phyloP scores from a whole-genome alignment of 2,888 invertebrate genomes.

The Cloeon dipterum region DNA sequence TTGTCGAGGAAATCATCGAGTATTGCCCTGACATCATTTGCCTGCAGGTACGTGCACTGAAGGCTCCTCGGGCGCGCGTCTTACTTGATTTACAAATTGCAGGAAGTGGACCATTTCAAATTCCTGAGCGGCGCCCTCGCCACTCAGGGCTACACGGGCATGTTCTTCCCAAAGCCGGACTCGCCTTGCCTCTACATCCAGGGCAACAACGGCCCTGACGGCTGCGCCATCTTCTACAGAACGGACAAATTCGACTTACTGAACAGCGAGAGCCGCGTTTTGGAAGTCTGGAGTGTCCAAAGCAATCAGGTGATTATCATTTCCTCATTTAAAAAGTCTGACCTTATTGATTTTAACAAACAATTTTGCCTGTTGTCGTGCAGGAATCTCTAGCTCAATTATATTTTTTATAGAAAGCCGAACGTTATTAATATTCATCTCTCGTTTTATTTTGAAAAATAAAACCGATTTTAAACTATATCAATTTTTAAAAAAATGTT shows the following conservation, averaged over 20 bases:
- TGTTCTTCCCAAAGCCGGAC: conserved; percentile 52
- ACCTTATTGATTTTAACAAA: too few relatives aligned
- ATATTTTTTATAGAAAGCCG: too few relatives aligned
- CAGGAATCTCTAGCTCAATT: too few relatives aligned
- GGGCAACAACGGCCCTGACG: conserved; percentile 53
- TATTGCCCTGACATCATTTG: conserved; percentile 46
- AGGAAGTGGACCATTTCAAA: conserved; percentile 56
- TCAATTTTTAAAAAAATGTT: not conserved
- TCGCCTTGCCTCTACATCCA: conserved; percentile 49
- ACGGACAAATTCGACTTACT: conserved; percentile 34
- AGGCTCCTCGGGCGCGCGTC: too few relatives aligned
- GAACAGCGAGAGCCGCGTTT: conserved; percentile 28
- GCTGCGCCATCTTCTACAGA: conserved; percentile 51
- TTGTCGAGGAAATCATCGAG: conserved; percentile 44
- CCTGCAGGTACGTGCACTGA: conserved; percentile 28
- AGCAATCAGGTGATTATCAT: conserved; percentile 34
- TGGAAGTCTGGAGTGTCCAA: conserved; percentile 49
- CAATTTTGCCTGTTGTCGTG: too few relatives aligned
- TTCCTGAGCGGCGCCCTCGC: conserved; percentile 35
- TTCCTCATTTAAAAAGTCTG: too few relatives aligned
- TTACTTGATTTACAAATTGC: conserved; percentile 7
- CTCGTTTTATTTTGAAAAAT: not conserved
- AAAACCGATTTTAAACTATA: not conserved
- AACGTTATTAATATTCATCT: too few relatives aligned
- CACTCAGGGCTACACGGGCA: conserved; percentile 38